These are phyloP conservation scores for Babylonia areolata DNA, from an alignment of 1,140 invertebrate species.

Conservation along the genomic window DNA sequence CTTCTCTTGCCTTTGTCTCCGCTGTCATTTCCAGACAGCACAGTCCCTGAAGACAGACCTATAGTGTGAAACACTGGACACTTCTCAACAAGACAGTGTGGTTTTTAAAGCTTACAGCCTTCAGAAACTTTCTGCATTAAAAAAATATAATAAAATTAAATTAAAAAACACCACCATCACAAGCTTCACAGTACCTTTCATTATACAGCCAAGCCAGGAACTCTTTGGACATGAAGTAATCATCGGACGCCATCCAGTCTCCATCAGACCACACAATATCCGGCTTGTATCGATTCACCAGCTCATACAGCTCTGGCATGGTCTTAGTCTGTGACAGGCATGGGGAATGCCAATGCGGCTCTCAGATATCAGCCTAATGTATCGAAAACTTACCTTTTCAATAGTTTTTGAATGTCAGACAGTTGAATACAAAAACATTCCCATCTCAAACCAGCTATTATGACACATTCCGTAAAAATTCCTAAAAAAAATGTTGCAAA, in stretches of 20 bases:
- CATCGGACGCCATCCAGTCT: conserved; percentile 70
- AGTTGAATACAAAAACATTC: neutral
- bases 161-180: too few relatives aligned
- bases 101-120: too few relatives aligned
- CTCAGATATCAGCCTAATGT: neutral
- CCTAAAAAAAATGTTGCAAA: too few relatives aligned
- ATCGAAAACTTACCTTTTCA: neutral
- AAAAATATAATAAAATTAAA: too few relatives aligned
- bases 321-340: conserved; percentile 58
- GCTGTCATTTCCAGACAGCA: too few relatives aligned
- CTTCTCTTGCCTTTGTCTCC: neutral
- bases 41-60: too few relatives aligned
- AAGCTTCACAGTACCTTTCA: conserved; percentile 80
- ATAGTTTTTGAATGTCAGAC: neutral
- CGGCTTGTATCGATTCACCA: conserved; percentile 87
- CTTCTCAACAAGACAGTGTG: neutral
- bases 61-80: too few relatives aligned
- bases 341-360: neutral
- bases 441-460: neutral
- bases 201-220: conserved; percentile 95
- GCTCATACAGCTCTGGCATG: conserved; percentile 79
- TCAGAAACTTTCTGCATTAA: too few relatives aligned
- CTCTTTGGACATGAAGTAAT: conserved; percentile 82
- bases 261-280: conserved; percentile 97
- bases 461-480: too few relatives aligned